phyloP scores from a whole-genome alignment of 2,888 invertebrate species.

The Crioceris asparagi region DNA sequence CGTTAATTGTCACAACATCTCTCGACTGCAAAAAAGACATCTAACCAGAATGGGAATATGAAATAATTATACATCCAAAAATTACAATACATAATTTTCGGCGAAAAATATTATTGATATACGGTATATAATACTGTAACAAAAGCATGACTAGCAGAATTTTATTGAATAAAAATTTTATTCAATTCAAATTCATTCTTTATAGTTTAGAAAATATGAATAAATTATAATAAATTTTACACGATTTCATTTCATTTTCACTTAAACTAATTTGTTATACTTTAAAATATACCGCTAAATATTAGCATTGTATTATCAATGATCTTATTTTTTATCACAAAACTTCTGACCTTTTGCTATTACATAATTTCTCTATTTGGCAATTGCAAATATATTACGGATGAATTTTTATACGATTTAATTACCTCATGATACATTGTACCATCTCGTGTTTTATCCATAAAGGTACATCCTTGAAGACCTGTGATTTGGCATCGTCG shows the following conservation, averaged over 20 bases:
- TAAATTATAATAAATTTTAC: too few relatives aligned
- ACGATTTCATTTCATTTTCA: too few relatives aligned
- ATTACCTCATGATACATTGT: constrained; percentile 68
- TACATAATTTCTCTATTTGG: too few relatives aligned
- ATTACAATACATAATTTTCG: not conserved
- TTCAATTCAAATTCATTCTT: too few relatives aligned
- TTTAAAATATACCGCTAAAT: too few relatives aligned
- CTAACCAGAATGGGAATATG: not conserved
- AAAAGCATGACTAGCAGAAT: too few relatives aligned
- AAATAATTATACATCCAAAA: not conserved
- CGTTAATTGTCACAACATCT: constrained; percentile 79
- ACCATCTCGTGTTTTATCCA: constrained; percentile 73
- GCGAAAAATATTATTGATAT: not conserved
- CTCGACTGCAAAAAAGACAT: constrained; percentile 41
- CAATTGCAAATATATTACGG: not conserved
- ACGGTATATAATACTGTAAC: not conserved
- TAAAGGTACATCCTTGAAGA: constrained; percentile 68
- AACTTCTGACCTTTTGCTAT: too few relatives aligned
- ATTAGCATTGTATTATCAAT: too few relatives aligned
- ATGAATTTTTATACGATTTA: not conserved
- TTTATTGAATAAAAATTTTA: too few relatives aligned
- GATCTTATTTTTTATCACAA: too few relatives aligned
- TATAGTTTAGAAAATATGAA: too few relatives aligned
- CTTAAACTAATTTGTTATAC: too few relatives aligned
- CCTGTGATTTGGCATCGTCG: constrained; percentile 85